Evolutionary conservation across 2,797 vertebrate species (phyloP).

Genomic region (Aotus griseimembra): DNA sequence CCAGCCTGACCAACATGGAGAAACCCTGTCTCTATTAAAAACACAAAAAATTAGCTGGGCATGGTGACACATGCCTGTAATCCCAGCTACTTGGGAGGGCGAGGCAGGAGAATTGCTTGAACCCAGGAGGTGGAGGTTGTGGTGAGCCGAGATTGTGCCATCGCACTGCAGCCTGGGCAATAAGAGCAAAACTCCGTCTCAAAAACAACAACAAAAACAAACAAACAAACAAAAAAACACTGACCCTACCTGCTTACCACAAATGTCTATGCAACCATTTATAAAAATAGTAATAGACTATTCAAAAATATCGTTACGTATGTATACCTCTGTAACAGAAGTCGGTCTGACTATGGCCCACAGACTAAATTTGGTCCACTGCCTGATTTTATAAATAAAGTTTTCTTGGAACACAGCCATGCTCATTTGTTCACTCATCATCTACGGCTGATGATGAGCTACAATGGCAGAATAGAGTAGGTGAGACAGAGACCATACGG

Average conservation of each 20-base stretch:
- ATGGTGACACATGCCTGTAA: too few relatives aligned
- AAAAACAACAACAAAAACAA: too few relatives aligned
- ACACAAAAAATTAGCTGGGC: too few relatives aligned
- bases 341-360: neutral
- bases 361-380: neutral
- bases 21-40: too few relatives aligned
- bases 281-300: neutral
- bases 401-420: constrained; percentile 24
- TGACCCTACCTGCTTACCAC: neutral
- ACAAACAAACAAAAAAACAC: too few relatives aligned
- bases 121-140: rapidly evolving
- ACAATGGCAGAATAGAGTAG: neutral
- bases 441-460: neutral
- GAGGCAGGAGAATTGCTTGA: too few relatives aligned
- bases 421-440: neutral
- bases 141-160: too few relatives aligned
- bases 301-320: neutral
- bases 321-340: neutral
- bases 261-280: neutral
- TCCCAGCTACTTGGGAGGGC: too few relatives aligned
- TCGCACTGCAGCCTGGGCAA: too few relatives aligned
- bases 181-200: too few relatives aligned
- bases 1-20: too few relatives aligned
- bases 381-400: constrained; percentile 24
- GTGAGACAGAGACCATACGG: neutral